Evolutionary conservation across 2,888 invertebrate genomes (phyloP), one percentile per base, ranked within the genome.

Genomic region (Epiblema foenella): DNA sequence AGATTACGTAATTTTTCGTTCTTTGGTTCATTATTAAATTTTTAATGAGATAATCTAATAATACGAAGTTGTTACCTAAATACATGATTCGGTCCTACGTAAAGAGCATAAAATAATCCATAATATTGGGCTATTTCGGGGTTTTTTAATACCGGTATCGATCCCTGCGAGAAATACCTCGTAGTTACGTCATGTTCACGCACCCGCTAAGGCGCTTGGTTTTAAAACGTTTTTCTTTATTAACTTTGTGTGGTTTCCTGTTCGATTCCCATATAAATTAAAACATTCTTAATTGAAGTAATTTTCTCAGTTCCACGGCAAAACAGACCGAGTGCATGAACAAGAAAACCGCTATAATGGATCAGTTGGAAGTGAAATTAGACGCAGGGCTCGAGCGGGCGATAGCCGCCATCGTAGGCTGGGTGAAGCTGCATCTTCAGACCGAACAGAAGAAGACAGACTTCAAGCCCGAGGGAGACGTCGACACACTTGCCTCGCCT

Each of bases 381-480:
- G 99, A 99, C 84, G 95, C 95, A 0, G 98, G 98, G 0, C 85
- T 98, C 73, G 98, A 98, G 85, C 95, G 97, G 66, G 97, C 98
- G 2, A 94, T 99, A 68, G 96, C 96, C 75, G 97, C 98, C 0
- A 95, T 99, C 29, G 96, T 97, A 73, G 97, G 97, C 62, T 99
- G 98, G 98, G 97, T 98, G 0, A 97, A 97, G 86, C 94, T 97
- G 68, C 96, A 98, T 80, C 93, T 99, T 20, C 97, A 98, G 87
- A 95, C 95, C 0, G 99, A 99, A 85, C 99, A 99, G 90, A 98
- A 97, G 89, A 99, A 98, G 88, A 97, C 97, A 0, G 99, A 99
- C 89, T 99, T 97, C 82, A 97, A 96, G 80, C 97, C 98, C 0
- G 98, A 98, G 81, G 96, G 96, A 0, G 97, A 97, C 83, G 96